Conservation (phyloP, 64 coral and sea anemone genomes). For the Pachyseris speciosa region DNA sequence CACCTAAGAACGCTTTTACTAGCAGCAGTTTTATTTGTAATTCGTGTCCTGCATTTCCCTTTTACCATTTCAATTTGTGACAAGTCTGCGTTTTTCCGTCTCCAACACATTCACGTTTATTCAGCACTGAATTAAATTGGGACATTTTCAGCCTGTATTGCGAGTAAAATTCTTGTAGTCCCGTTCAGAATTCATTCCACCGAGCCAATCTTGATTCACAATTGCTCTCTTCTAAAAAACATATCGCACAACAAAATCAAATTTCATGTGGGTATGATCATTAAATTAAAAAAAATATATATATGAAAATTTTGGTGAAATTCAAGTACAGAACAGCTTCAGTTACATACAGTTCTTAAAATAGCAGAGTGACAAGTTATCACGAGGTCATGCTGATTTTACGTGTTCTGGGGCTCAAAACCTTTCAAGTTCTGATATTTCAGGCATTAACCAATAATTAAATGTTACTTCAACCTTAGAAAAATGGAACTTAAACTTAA, state of each 20-base stretch:
- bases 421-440: neutral
- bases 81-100: too few relatives aligned
- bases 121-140: neutral
- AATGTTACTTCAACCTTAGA: neutral
- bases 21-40: neutral
- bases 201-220: too few relatives aligned
- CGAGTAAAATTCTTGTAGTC: too few relatives aligned
- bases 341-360: neutral
- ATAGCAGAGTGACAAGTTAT: neutral
- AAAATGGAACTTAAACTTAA: neutral
- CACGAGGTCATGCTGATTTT: neutral
- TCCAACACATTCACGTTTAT: too few relatives aligned
- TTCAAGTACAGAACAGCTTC: too few relatives aligned
- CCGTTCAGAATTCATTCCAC: too few relatives aligned
- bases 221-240: too few relatives aligned
- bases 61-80: neutral
- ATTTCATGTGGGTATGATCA: too few relatives aligned
- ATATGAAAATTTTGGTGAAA: neutral
- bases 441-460: constrained; percentile 27
- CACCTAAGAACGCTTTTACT: neutral
- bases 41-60: neutral
- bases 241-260: too few relatives aligned
- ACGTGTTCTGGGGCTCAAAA: neutral
- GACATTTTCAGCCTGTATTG: neutral
- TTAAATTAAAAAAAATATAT: too few relatives aligned